Evolutionary conservation across 1,140 invertebrate species (phyloP), one percentile per base, ranked within the genome.

Genomic region (Eciton burchellii): DNA sequence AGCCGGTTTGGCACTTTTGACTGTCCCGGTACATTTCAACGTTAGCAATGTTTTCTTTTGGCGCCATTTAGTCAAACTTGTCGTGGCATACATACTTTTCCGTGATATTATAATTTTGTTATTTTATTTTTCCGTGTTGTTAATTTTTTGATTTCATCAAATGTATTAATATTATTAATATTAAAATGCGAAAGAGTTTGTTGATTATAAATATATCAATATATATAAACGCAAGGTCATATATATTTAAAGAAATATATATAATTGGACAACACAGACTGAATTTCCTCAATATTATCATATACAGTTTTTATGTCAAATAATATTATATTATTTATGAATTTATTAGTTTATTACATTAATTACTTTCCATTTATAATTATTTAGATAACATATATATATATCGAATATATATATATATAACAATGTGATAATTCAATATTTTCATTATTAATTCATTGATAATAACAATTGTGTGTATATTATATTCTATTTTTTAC

Each of bases 1-100:
- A 83, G 82, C 49, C 35, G 16, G 63, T 68, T 49, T 79, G 74
- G n/a, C 49, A 79, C 24, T 68, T 63, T 60, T 74, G 59, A 63
- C 60, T 76, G 21, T 57, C 45, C 47, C 59, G 45, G 68, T 11
- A 56, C 24, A 26, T 79, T 83, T 49, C 47, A 85, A 4, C 56
- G 21, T 82, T 77, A 35, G 29, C 35, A 4, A 81, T 65, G 45
- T 12, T 16, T 11, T 79, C 56, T 57, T 21, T 79, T 45, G 14
- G 3, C 49, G 12, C 6, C 49, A 43, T 68, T 79, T 56, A 56
- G 21, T 56, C n/a, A 6, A 79, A 79, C 45, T 68, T 26, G 3
- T 56, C 49, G 8, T 16, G 49, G 56, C 3, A 26, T 29, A 16
- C 24, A 70, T 16, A 29, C 3, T 47, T 45, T 68, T 9, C 47